phyloP scores from a whole-genome alignment of 2,113 vertebrate species.

The Actinemys pallida region DNA sequence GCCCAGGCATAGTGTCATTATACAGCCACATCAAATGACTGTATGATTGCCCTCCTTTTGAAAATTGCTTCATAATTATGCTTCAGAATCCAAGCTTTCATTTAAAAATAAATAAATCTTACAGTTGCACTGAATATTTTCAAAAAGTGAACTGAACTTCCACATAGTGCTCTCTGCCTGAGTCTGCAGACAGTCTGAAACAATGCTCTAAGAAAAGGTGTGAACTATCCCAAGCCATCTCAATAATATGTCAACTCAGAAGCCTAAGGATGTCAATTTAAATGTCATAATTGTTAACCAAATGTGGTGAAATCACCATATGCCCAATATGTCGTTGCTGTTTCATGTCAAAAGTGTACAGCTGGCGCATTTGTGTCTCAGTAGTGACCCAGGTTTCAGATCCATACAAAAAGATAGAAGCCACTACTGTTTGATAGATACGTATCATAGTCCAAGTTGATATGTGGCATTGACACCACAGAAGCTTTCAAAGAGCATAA shows the following conservation, averaged over 20 bases:
- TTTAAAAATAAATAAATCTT: background rate
- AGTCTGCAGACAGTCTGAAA: background rate
- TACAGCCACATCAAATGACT: background rate
- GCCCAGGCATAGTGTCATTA: background rate
- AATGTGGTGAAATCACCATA: background rate
- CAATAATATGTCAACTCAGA: background rate
- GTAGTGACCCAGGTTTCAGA: background rate
- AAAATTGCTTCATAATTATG: background rate
- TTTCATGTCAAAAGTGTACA: background rate
- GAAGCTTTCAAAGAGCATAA: background rate
- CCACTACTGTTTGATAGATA: background rate
- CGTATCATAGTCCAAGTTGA: background rate
- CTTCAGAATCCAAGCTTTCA: background rate
- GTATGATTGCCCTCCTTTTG: background rate
- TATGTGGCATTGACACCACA: background rate
- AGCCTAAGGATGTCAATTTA: background rate
- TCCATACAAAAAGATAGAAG: background rate
- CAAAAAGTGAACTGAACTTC: background rate
- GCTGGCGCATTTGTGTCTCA: background rate
- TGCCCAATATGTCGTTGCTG: background rate
- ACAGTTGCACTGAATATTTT: background rate
- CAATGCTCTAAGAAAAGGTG: background rate
- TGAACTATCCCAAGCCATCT: background rate
- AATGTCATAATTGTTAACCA: background rate
- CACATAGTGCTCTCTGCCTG: background rate